These are phyloP conservation scores for Gallinago paraguaiae DNA, from an alignment of 2,113 vertebrate species.

Conservation along the genomic window DNA sequence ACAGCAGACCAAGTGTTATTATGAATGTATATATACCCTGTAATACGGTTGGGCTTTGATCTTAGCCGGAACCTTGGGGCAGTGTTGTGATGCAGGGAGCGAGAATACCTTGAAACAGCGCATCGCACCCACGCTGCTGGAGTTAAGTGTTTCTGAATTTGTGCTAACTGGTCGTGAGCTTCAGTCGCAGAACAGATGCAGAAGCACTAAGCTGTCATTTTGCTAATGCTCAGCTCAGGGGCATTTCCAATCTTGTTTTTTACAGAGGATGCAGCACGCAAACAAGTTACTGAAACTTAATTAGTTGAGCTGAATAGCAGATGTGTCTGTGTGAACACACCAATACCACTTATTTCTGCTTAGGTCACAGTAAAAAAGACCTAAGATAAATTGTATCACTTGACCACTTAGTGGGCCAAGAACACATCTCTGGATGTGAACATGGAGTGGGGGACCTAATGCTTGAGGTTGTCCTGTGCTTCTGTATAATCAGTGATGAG, in stretches of 20 bases:
- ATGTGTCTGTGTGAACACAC: background rate
- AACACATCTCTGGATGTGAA: background rate
- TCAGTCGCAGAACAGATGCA: background rate
- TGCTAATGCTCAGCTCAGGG: background rate
- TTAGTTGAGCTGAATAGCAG: background rate
- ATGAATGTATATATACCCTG: background rate
- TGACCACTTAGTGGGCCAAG: background rate
- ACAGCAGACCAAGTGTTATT: background rate
- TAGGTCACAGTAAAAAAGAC: background rate
- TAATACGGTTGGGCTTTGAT: background rate
- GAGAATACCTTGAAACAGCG: background rate
- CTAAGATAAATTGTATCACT: background rate
- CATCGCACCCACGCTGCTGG: background rate
- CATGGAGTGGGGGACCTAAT: background rate
- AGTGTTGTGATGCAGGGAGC: background rate
- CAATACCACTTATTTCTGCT: background rate
- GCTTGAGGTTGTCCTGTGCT: background rate
- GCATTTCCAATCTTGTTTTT: background rate
- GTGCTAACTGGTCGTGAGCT: background rate
- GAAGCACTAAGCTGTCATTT: background rate
- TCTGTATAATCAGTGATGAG: background rate
- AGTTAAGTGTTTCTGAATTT: background rate
- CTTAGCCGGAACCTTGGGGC: background rate
- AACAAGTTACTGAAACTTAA: background rate
- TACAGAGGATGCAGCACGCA: background rate